Evolutionary conservation across 2,888 invertebrate genomes (phyloP), one percentile per base, ranked within the genome.

Genomic region (Macrosoma leucophasiata): DNA sequence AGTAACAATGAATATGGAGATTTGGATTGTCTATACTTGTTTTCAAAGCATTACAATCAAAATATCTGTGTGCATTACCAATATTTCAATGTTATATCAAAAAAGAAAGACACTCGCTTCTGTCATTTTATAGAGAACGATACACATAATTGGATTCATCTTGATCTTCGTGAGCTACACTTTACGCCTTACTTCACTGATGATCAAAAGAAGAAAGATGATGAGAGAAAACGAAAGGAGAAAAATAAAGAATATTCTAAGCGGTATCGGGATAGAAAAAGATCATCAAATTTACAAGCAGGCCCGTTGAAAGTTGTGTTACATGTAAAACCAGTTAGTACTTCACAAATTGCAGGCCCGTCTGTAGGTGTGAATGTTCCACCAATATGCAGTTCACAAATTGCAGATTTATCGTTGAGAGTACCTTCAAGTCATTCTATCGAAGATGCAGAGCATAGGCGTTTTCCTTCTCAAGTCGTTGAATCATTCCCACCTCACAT

Each of bases 111-210:
- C 41, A 50, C 46, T 50, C 31, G 31, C 36, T 59, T 58, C 39
- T 52, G 52, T 58, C 53, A 58, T 56, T 61, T 60, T 52, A 53
- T 52, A 56, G 58, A 46, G 21, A 58, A 60, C 55, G 50, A 54
- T 50, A 52, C 49, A 48, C 43, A 56, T 28, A 58, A 56, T 29
- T 59, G 55, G 55, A 59, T 58, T 55, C 59, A 58, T 56, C 55
- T 53, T 50, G 20, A 58, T 56, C 56, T 55, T 50, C 48, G 53
- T 48, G 51, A 51, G 14, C 44, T 22, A 29, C 50, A 54, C 28
- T 54, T 54, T 21, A 50, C 55, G 21, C 50, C 50, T 45, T 42
- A n/a, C n/a, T n/a, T n/a, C n/a, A n/a, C n/a, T n/a, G n/a, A n/a
- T n/a, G n/a, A n/a, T n/a, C n/a, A n/a, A n/a, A n/a, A n/a, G n/a